phyloP scores from a whole-genome alignment of 2,797 vertebrate species.

The Tapirus indicus region DNA sequence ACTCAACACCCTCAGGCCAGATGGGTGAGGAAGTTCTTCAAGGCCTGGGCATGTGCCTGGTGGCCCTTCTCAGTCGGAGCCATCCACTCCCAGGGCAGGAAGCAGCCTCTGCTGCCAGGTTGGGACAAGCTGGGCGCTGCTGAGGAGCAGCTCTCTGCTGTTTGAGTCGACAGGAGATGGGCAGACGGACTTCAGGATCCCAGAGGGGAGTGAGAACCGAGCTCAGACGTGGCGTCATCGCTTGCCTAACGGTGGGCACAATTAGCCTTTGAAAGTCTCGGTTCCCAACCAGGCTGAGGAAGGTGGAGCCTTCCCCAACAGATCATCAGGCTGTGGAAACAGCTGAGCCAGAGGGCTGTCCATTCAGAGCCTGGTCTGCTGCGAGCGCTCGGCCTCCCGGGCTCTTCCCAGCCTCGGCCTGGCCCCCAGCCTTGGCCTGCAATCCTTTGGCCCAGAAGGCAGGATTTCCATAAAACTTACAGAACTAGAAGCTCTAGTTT shows the following conservation, averaged over 20 bases:
- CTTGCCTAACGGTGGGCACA: background rate
- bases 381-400: background rate
- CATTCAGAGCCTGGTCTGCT: background rate
- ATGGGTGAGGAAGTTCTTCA: no score
- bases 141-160: no score
- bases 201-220: background rate
- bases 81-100: no score
- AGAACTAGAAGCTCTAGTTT: background rate
- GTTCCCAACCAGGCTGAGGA: background rate
- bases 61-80: no score
- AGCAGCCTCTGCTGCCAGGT: no score
- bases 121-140: no score
- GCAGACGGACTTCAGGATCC: background rate
- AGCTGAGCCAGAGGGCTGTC: background rate
- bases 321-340: background rate
- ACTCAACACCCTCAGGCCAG: no score
- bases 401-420: background rate
- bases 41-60: no score
- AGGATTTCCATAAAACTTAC: background rate
- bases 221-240: background rate
- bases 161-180: background rate
- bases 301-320: background rate
- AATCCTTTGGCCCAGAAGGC: background rate
- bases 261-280: background rate
- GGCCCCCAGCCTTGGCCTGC: background rate